Evolutionary conservation across 2,888 invertebrate genomes (phyloP).

Genomic region (Phytoseiulus persimilis): DNA sequence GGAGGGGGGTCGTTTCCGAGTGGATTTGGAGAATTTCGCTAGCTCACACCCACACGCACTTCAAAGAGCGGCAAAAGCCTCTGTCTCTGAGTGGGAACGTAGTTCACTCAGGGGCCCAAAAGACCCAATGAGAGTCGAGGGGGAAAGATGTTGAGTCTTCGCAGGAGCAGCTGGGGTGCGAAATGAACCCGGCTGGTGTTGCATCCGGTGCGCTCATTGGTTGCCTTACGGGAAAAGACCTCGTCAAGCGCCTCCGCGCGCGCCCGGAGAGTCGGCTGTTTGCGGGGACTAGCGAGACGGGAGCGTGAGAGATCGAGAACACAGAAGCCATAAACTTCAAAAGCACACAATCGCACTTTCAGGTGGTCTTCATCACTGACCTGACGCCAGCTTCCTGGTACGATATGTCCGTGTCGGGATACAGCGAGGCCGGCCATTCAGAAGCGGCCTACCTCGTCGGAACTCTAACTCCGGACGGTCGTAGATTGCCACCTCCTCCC

Average conservation of each 20-base stretch:
- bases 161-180: neutral
- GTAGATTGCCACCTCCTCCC: conserved; percentile 28
- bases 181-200: neutral
- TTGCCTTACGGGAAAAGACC: too few species aligned
- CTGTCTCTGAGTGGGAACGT: neutral
- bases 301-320: neutral
- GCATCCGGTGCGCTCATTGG: neutral
- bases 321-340: neutral
- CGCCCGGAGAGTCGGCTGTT: too few species aligned
- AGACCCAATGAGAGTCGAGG: neutral
- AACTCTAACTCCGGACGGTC: conserved; percentile 26
- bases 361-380: conserved; percentile 16
- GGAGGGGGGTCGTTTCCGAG: neutral
- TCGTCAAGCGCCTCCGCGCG: too few species aligned
- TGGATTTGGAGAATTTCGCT: neutral
- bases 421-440: conserved; percentile 20
- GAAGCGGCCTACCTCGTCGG: conserved; percentile 24
- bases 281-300: neutral
- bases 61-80: neutral
- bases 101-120: neutral
- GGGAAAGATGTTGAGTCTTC: neutral
- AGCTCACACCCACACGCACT: neutral
- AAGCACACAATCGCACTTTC: neutral
- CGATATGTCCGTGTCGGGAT: conserved; percentile 29
- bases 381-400: conserved; percentile 23